A percentile compares a stretch with the other conserved stretches of the same genome.
These are phyloP conservation scores for Drosophila peninsularis DNA, from an alignment of 2,888 invertebrate species.

Conservation along the genomic window DNA sequence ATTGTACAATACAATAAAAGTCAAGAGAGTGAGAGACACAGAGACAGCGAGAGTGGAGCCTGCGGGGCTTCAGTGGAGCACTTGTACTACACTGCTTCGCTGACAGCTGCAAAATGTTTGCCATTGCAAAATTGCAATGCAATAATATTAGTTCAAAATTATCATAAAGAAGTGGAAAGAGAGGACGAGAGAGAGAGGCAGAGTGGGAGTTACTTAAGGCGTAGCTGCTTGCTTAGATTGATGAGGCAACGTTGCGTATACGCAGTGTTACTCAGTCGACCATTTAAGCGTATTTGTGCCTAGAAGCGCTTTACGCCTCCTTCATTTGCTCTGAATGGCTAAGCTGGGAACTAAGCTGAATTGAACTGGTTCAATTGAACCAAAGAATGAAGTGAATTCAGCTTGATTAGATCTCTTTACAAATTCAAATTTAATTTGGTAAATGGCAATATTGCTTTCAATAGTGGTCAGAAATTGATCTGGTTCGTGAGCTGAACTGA, in stretches of 20 bases:
- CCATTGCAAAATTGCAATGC: slow-evolving; percentile 68
- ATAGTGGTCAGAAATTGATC: neutral
- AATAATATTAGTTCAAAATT: slow-evolving; percentile 73
- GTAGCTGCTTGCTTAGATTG: slow-evolving; percentile 7
- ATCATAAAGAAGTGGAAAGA: slow-evolving; percentile 52
- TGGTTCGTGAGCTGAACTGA: neutral
- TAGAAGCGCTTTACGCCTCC: neutral
- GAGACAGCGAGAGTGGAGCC: neutral
- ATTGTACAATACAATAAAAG: slow-evolving; percentile 61
- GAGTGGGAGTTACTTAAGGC: neutral
- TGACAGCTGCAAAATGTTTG: slow-evolving; percentile 68
- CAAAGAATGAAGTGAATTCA: neutral
- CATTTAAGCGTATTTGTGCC: neutral
- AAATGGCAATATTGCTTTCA: neutral
- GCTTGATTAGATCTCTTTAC: slow-evolving; percentile 1
- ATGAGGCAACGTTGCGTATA: slow-evolving; percentile 43
- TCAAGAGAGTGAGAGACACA: slow-evolving; percentile 23
- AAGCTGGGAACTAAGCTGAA: neutral
- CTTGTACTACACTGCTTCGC: slow-evolving; percentile 6
- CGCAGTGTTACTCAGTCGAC: slow-evolving; percentile 19
- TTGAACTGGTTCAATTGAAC: slow-evolving; percentile 15
- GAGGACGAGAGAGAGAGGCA: neutral
- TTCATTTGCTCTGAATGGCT: neutral
- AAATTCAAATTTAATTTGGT: neutral
- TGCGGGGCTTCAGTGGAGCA: neutral